phyloP scores from a whole-genome alignment of 2,113 vertebrate genomes.

The Elanoides forficatus region DNA sequence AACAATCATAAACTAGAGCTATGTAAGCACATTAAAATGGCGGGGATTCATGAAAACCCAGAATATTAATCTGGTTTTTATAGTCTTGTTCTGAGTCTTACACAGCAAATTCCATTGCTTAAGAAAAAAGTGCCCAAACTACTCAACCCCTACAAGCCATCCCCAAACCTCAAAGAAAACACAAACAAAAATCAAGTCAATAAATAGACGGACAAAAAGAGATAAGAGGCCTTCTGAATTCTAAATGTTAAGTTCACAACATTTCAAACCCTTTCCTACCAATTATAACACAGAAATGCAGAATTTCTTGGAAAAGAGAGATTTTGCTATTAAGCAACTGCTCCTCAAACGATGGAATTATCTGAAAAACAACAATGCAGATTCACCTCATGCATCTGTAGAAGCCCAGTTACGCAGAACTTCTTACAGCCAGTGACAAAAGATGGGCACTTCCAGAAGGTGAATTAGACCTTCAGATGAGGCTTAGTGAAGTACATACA shows the following conservation, averaged over 20 bases:
- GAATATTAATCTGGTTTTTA: neutral
- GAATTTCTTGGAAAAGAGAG: neutral
- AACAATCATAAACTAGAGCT: neutral
- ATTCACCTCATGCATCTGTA: neutral
- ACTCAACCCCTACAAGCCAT: neutral
- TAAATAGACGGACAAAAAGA: neutral
- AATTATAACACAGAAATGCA: neutral
- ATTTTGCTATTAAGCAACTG: neutral
- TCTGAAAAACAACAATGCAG: neutral
- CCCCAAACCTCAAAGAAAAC: neutral
- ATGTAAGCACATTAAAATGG: neutral
- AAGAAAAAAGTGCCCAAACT: neutral
- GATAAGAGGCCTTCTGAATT: neutral
- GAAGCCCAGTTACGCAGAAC: neutral
- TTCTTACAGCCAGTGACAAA: neutral
- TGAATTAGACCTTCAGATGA: neutral
- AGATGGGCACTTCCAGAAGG: neutral
- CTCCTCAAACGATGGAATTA: neutral
- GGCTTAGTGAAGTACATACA: neutral
- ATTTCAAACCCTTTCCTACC: neutral
- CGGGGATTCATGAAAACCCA: neutral
- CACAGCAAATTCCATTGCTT: neutral
- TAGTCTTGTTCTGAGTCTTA: neutral
- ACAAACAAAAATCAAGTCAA: neutral
- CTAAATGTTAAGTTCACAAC: neutral